These are phyloP conservation scores for Atrina japonica DNA, from an alignment of 2,888 invertebrate species.

Conservation along the genomic window DNA sequence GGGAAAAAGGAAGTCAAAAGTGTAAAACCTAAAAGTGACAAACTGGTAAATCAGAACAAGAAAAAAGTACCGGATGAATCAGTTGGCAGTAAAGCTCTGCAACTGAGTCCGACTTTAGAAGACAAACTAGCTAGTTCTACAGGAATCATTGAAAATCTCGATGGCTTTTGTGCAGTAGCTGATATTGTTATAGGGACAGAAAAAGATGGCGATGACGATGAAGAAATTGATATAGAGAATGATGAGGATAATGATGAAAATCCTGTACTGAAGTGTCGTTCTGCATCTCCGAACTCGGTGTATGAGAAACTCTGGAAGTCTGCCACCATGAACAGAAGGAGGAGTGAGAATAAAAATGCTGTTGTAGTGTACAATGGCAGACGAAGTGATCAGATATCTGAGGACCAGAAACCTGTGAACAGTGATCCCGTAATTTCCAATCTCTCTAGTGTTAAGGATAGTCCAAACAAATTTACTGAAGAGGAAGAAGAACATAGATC, in stretches of 20 bases:
- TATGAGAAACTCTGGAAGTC: slow-evolving; percentile 68
- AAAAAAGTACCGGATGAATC: neutral
- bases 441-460: no score
- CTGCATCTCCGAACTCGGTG: slow-evolving; percentile 74
- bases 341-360: no score
- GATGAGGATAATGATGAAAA: slow-evolving; percentile 68
- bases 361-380: no score
- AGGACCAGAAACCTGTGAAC: no score
- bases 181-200: slow-evolving; percentile 46
- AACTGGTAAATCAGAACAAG: no score
- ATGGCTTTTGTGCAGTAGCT: slow-evolving; percentile 58
- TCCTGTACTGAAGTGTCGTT: slow-evolving; percentile 62
- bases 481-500: no score
- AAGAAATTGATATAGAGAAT: slow-evolving; percentile 71
- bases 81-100: neutral
- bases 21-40: no score
- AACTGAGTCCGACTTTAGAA: slow-evolving; percentile 47
- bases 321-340: slow-evolving; percentile 52
- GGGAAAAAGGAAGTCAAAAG: no score
- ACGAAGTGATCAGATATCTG: no score
- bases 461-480: no score
- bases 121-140: slow-evolving; percentile 52
- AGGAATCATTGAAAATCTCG: slow-evolving; percentile 54
- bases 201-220: slow-evolving; percentile 56
- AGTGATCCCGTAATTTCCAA: no score